A percentile compares a stretch with the other conserved stretches of the same genome.
Conservation (phyloP, 92 coral and sea anemone genomes). For the Zoanthus sociatus region DNA sequence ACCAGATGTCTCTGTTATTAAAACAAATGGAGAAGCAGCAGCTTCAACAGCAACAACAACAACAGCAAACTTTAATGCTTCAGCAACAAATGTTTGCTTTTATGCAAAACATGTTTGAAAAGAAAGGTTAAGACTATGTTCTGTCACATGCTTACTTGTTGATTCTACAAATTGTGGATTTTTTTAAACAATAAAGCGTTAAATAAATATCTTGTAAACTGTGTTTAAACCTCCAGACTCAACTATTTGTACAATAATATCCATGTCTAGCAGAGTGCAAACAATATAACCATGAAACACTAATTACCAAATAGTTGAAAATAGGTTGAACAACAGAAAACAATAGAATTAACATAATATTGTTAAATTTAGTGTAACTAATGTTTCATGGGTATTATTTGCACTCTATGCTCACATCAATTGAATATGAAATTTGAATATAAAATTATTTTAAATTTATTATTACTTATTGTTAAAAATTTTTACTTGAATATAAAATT, state of each 20-base stretch:
- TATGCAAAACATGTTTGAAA: conserved; percentile 14
- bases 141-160: conserved; percentile 17
- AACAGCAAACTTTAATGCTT: conserved; percentile 58
- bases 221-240: conserved; percentile 6
- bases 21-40: conserved; percentile 62
- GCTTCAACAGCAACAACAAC: conserved; percentile 68
- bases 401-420: conserved; percentile 5
- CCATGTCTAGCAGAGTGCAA: neutral
- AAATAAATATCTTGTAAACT: neutral
- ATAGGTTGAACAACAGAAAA: conserved; percentile 4
- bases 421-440: conserved; percentile 6
- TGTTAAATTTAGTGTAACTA: conserved; percentile 4
- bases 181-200: conserved; percentile 6
- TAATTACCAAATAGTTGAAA: conserved; percentile 11
- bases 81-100: conserved; percentile 67
- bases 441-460: conserved; percentile 8
- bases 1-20: conserved; percentile 57
- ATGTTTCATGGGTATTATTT: conserved; percentile 5
- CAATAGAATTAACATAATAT: neutral
- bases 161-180: conserved; percentile 11
- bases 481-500: conserved; percentile 6
- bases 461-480: conserved; percentile 9
- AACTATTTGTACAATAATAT: neutral
- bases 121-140: conserved; percentile 6
- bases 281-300: conserved; percentile 12